Base-by-base conservation (phyloP, 2,113 vertebrate species). In the Brachypteracias leptosomus region DNA sequence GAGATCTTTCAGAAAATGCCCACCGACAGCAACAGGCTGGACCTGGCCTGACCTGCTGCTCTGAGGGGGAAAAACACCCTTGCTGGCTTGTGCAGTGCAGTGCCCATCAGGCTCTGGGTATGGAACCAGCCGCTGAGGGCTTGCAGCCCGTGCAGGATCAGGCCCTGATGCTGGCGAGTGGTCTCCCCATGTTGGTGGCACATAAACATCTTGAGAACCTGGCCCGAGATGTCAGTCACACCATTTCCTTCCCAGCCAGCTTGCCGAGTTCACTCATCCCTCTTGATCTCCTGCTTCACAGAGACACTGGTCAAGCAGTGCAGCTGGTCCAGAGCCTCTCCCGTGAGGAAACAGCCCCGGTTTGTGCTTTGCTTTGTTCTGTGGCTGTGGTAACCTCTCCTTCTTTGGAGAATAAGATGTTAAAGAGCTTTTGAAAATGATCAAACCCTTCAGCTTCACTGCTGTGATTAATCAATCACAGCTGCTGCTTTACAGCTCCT, bases 401-500 rank as follows among this genome's bases (percentile, higher is more conserved):
- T 78, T 38, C 95, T 93, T 96, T 77, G 79, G 51, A 95, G 83
- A 94, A 88, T 54, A 76, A 92, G 79, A 93, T 73, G 74, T 83
- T 95, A 87, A 95, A 77, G 89, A 90, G 90, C 68, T 88, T 90
- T 93, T 81, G 88, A 90, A 91, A 95, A 93, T 84, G 88, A 97
- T 96, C 94, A 95, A 96, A 86, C 91, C 86, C 80, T 90, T 96
- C 94, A 92, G 83, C 65, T 92, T 90, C 72, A 35, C 95, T 93
- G 31, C 94, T 97, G 96, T 94, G 94, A 97, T 94, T 96, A 96
- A 95, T 96, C 93, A 94, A 93, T 97, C 95, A 92, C 94, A 80
- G 95, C 92, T 49, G 76, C 86, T 95, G 94, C 92, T 95, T 95
- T 95, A 86, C 76, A 95, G 88, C 76, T 92, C 76, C 47, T 11